These are phyloP conservation scores for Todus mexicanus DNA, from an alignment of 2,797 vertebrate genomes.

Conservation along the genomic window DNA sequence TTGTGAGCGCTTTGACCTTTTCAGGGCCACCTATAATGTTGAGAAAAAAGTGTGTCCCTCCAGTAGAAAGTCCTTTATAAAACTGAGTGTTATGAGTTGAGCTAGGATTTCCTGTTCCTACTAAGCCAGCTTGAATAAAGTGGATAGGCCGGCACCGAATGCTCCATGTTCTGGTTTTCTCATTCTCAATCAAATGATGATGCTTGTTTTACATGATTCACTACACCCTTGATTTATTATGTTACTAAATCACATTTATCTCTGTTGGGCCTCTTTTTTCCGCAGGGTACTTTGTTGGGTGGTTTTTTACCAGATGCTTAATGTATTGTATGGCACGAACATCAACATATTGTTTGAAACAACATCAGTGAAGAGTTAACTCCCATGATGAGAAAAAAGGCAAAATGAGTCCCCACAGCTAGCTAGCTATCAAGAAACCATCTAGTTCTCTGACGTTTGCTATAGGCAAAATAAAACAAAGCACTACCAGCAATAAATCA, in stretches of 20 bases:
- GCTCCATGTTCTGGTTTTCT: neutral
- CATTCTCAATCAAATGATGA: neutral
- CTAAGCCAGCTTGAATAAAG: neutral
- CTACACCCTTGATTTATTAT: neutral
- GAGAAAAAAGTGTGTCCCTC: neutral
- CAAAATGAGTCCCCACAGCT: neutral
- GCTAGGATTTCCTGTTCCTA: neutral
- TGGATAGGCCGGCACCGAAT: neutral
- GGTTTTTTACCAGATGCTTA: neutral
- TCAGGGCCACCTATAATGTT: neutral
- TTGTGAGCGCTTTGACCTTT: neutral
- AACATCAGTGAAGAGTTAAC: conserved; percentile 1
- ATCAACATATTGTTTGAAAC: neutral
- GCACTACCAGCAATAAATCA: conserved; percentile 24
- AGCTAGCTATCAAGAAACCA: conserved; percentile 11
- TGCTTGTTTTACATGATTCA: neutral
- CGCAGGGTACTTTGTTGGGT: neutral
- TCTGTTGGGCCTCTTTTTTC: neutral
- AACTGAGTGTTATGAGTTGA: neutral
- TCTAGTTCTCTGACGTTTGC: neutral
- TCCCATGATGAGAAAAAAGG: neutral
- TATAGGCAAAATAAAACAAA: conserved; percentile 45
- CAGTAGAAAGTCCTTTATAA: neutral
- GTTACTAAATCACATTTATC: neutral
- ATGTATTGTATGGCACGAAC: neutral